Percentiles rank a stretch among this genome's conserved stretches.
Evolutionary conservation across 2,113 vertebrate genomes (phyloP).

Genomic region (Platycercus adscitus): DNA sequence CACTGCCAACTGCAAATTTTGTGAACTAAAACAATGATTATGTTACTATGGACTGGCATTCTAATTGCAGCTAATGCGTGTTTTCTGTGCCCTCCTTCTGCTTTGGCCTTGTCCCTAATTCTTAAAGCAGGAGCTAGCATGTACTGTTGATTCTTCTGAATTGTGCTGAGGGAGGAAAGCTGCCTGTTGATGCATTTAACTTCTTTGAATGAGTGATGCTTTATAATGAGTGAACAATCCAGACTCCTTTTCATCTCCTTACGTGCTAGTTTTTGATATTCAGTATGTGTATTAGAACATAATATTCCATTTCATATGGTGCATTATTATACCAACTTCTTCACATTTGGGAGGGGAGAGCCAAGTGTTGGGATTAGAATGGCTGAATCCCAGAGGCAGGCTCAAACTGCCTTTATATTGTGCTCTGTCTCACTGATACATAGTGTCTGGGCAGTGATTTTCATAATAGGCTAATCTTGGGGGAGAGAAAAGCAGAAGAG

Average conservation of each 20-base stretch:
- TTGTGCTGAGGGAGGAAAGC: neutral
- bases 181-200: neutral
- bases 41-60: constrained; percentile 56
- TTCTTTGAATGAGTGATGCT: constrained; percentile 17
- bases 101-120: constrained; percentile 16
- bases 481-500: constrained; percentile 18
- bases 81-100: constrained; percentile 38
- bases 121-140: neutral
- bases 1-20: constrained; percentile 53
- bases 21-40: constrained; percentile 51
- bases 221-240: neutral
- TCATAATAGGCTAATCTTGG: constrained; percentile 42
- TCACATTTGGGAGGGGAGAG: neutral
- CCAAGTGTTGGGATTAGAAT: neutral
- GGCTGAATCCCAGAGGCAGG: constrained; percentile 18
- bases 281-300: neutral
- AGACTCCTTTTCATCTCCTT: neutral
- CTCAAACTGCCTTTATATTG: neutral
- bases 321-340: neutral
- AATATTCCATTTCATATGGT: too few species aligned
- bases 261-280: neutral
- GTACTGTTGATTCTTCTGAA: neutral
- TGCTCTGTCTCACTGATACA: neutral
- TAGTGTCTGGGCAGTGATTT: constrained; percentile 14
- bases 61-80: constrained; percentile 38